Base-by-base conservation (phyloP, 2,113 vertebrate genomes). In the Dasyornis broadbenti region DNA sequence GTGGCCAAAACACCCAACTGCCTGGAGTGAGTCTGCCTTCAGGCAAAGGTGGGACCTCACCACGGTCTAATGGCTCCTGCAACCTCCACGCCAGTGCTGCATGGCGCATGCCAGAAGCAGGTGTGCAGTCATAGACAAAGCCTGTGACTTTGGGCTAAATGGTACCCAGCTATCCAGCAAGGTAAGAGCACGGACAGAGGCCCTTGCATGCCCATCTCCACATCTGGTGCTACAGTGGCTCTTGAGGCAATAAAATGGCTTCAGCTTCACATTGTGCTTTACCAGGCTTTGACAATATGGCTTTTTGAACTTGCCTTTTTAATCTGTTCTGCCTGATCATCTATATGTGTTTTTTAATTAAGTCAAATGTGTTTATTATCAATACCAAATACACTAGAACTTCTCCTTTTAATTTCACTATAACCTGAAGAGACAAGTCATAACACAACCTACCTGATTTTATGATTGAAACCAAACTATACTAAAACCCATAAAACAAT, bases 191-290 rank as follows among this genome's bases (percentile, higher is more conserved):
- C 1, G 1, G 63, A 40, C 53, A 78, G 42, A 60, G 21, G 18
- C 1, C 21, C 19, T 21, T 5, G 0, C 37, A 63, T 1, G 7
- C 7, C 6, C 2, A 0, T 24, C n/a, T 70, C 60, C 1, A 6
- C 78, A 66, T 8, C 42, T 57, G 56, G 59, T 40, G 47, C 31
- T 78, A 47, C 47, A 73, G 26, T 40, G 42, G 39, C 20, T 60
- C 37, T 27, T 19, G 17, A 30, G 18, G 21, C 15, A 86, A 44
- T 60, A 47, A 89, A 75, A 63, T 5, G 11, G 39, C 47, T 60
- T 53, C 70, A 65, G 47, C 50, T 60, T 71, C 39, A 50, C 21
- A 33, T 2, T 60, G 47, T 50, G 27, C 26, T 81, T 85, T 35
- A 49, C 7, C 2, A 13, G 4, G 15, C 16, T 40, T 92, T 61